These are phyloP conservation scores for Drosophila limbata DNA, from an alignment of 2,888 invertebrate species.

Conservation along the genomic window DNA sequence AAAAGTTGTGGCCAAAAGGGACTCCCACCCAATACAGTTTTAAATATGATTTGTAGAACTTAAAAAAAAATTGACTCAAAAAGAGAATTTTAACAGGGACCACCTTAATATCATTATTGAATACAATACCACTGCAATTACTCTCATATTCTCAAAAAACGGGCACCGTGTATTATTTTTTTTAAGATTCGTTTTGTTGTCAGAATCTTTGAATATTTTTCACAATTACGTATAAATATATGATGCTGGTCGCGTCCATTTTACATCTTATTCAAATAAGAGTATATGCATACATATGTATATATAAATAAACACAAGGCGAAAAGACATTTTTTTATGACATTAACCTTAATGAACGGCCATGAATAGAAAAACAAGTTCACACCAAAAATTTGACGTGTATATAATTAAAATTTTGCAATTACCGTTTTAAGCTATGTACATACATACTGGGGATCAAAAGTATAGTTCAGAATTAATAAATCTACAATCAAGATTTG, in stretches of 20 bases:
- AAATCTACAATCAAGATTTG: not conserved
- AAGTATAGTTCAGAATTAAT: not conserved
- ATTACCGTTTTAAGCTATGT: not conserved
- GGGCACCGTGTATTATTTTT: too few relatives aligned
- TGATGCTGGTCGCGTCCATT: slow-evolving; percentile 11
- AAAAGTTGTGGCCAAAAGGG: not conserved
- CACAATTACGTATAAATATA: not conserved
- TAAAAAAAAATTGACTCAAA: too few relatives aligned
- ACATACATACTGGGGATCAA: not conserved
- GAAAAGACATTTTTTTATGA: slow-evolving; percentile 53
- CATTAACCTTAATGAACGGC: slow-evolving; percentile 71
- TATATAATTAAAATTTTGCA: slow-evolving; percentile 3
- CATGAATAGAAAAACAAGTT: slow-evolving; percentile 60
- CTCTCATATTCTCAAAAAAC: not conserved
- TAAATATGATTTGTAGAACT: too few relatives aligned
- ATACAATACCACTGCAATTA: not conserved
- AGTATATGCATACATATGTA: slow-evolving; percentile 1
- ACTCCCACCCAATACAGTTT: too few relatives aligned
- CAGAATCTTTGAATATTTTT: not conserved
- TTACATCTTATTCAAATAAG: slow-evolving; percentile 2
- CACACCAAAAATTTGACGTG: slow-evolving; percentile 16
- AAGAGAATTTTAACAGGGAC: too few relatives aligned
- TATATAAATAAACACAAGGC: slow-evolving; percentile 45
- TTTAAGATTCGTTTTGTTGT: too few relatives aligned
- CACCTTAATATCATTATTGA: not conserved